Evolutionary conservation across 2,113 vertebrate genomes (phyloP).

Genomic region (Tragelaphus imberbis): DNA sequence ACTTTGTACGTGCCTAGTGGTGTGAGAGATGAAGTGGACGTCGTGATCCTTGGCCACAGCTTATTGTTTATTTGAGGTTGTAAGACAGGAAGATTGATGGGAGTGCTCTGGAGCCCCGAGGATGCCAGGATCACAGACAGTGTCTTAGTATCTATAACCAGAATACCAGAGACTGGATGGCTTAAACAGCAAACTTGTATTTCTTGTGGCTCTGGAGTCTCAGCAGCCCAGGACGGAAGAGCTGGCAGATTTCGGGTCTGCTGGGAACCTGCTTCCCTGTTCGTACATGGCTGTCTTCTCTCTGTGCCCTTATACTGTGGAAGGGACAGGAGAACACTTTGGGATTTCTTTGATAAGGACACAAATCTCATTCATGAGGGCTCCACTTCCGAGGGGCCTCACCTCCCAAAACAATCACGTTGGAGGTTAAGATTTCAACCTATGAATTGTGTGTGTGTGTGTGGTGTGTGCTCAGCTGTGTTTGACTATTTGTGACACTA

Average conservation of each 20-base stretch:
- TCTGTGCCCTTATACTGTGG: background rate
- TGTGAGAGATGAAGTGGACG: background rate
- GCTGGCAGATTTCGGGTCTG: no score
- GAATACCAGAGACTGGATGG: background rate
- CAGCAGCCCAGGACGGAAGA: background rate
- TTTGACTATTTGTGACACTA: accelerated
- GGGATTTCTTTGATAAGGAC: background rate
- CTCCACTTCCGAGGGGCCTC: background rate
- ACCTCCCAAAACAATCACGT: background rate
- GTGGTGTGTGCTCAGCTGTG: background rate
- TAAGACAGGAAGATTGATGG: background rate
- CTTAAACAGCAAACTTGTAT: background rate
- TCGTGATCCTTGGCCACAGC: background rate
- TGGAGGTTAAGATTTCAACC: background rate
- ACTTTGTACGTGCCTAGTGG: background rate
- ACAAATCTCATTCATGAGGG: background rate
- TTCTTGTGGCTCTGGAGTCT: background rate
- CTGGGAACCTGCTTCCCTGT: background rate
- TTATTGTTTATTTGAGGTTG: background rate
- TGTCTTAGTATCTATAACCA: background rate
- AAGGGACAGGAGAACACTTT: background rate
- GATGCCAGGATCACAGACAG: background rate
- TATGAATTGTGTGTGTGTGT: background rate
- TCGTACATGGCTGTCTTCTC: background rate
- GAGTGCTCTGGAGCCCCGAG: background rate